phyloP scores from a whole-genome alignment of 1,140 invertebrate genomes.

The Nephotettix cincticeps region DNA sequence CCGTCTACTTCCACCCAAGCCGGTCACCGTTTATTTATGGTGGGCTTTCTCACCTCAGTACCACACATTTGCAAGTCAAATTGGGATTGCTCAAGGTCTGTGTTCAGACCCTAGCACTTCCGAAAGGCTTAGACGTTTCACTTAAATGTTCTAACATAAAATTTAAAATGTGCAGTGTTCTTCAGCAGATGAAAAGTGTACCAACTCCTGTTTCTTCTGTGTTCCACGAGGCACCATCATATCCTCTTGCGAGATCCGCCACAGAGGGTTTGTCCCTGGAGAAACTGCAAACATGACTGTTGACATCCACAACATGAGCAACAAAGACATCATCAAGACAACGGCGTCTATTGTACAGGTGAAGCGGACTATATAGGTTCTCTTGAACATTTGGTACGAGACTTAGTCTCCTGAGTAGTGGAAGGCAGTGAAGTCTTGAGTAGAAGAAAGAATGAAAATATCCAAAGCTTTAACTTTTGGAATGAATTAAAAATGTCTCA shows the following conservation, averaged over 20 bases:
- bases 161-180: no score
- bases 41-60: no score
- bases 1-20: no score
- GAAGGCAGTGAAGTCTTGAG: not conserved
- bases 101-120: no score
- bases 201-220: constrained; percentile 45
- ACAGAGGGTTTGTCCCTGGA: constrained; percentile 44
- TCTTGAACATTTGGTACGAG: not conserved
- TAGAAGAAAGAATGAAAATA: not conserved
- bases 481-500: no score
- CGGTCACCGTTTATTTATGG: no score
- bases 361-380: not conserved
- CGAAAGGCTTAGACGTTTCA: no score
- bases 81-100: no score
- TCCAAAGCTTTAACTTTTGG: no score
- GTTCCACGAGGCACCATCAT: constrained; percentile 45
- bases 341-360: constrained; percentile 43
- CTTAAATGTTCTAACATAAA: no score
- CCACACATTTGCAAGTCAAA: no score
- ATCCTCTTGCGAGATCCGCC: constrained; percentile 40
- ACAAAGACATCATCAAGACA: constrained; percentile 37
- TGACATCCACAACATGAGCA: constrained; percentile 46
- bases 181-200: constrained; percentile 38
- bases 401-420: not conserved
- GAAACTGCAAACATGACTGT: constrained; percentile 44